Percentiles rank a stretch among this genome's conserved stretches.
Conservation (phyloP, 2,797 vertebrate genomes). For the Macrochelys suwanniensis region DNA sequence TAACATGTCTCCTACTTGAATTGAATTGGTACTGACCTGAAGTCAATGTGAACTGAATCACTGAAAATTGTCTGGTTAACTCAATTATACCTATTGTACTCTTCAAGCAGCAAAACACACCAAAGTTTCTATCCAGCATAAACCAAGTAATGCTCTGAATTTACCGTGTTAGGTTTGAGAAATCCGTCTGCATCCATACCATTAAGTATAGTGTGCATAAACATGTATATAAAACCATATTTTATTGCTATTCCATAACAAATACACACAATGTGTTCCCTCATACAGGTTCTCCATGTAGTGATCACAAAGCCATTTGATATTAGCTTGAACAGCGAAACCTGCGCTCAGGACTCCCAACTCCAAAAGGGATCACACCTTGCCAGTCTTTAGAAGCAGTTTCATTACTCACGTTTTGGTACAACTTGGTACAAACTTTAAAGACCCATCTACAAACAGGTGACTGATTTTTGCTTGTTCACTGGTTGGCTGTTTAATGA, state of each 20-base stretch:
- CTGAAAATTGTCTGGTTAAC: neutral
- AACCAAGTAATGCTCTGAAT: neutral
- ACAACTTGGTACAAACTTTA: neutral
- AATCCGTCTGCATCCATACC: neutral
- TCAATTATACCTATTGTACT: neutral
- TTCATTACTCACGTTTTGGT: neutral
- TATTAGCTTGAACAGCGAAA: neutral
- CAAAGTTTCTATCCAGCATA: neutral
- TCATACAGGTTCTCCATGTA: neutral
- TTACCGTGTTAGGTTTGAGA: neutral
- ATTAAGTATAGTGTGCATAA: neutral
- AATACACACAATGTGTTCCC: neutral
- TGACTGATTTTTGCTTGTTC: neutral
- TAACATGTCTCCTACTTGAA: neutral
- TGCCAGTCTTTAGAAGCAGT: accelerated
- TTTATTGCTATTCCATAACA: conserved; percentile 64
- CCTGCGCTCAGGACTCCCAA: accelerated
- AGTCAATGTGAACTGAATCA: neutral
- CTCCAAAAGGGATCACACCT: neutral
- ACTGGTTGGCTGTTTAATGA: neutral
- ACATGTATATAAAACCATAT: neutral
- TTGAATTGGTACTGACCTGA: neutral
- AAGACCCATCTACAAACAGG: neutral
- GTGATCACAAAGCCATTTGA: neutral
- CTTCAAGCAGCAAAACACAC: neutral